phyloP scores from a whole-genome alignment of 2,888 invertebrate species.

The Clunio marinus region DNA sequence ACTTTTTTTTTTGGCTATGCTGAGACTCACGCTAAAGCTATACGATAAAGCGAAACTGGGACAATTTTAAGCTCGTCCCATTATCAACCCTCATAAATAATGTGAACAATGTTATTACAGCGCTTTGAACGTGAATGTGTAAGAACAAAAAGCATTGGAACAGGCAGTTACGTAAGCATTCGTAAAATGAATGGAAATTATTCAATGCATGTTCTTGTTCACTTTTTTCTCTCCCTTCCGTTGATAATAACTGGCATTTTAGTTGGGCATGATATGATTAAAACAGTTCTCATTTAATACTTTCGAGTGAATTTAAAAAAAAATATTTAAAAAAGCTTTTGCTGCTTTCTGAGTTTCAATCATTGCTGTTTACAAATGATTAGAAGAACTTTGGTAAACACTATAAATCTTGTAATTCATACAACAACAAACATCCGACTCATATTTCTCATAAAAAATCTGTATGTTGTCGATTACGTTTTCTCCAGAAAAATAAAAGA shows the following conservation, averaged over 20 bases:
- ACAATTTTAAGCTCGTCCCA: conserved; percentile 16
- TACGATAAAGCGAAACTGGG: conserved; percentile 25
- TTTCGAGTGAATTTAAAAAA: not conserved
- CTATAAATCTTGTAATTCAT: too few relatives aligned
- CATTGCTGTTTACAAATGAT: too few relatives aligned
- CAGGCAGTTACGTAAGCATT: not conserved
- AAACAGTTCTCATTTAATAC: too few relatives aligned
- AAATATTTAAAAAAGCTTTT: too few relatives aligned
- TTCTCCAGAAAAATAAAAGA: too few relatives aligned
- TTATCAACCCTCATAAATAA: conserved; percentile 37
- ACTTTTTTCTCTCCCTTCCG: not conserved
- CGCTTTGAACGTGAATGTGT: not conserved
- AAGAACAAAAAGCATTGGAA: not conserved
- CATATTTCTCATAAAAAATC: too few relatives aligned
- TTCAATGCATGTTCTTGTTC: conserved; percentile 32
- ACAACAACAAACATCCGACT: too few relatives aligned
- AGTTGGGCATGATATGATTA: too few relatives aligned
- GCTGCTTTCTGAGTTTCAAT: too few relatives aligned
- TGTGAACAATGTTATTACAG: not conserved
- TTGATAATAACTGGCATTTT: too few relatives aligned
- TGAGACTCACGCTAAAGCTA: not conserved
- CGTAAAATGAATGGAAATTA: conserved; percentile 22
- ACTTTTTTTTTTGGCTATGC: not conserved
- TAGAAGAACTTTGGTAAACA: too few relatives aligned
- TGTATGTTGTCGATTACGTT: too few relatives aligned